Percentiles rank a stretch among this genome's conserved stretches.
Conservation (phyloP, 2,888 invertebrate genomes). For the Drosophila maculinotata region DNA sequence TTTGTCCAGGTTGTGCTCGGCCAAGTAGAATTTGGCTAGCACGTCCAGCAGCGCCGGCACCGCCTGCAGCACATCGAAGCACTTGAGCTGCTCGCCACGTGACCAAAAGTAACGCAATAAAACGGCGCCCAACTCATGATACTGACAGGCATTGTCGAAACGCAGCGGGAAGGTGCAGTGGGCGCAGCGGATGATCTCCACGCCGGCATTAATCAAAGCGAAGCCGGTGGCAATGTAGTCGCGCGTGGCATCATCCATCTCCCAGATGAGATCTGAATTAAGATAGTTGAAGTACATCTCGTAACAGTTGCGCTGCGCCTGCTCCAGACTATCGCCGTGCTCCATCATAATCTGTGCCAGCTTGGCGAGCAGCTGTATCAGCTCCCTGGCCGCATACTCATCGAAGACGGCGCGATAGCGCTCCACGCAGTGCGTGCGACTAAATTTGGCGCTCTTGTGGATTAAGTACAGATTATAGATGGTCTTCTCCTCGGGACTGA, state of each 20-base stretch:
- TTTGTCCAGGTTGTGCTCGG: conserved; percentile 83
- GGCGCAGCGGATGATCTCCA: conserved; percentile 81
- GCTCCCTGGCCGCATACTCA: conserved; percentile 82
- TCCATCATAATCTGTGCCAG: conserved; percentile 83
- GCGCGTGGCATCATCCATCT: conserved; percentile 84
- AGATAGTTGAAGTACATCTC: conserved; percentile 85
- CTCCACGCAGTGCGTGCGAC: conserved; percentile 83
- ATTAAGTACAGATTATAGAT: conserved; percentile 85
- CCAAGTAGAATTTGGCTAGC: conserved; percentile 83
- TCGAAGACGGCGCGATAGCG: conserved; percentile 84
- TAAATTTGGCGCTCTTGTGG: conserved; percentile 83
- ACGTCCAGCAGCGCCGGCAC: conserved; percentile 84
- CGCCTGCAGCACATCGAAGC: conserved; percentile 83
- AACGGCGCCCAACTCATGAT: conserved; percentile 83
- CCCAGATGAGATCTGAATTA: conserved; percentile 85
- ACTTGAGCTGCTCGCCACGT: conserved; percentile 83
- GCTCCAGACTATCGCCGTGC: conserved; percentile 81
- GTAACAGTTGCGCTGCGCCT: conserved; percentile 83
- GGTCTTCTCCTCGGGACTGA: conserved; percentile 84
- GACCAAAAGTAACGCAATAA: conserved; percentile 85
- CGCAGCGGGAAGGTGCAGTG: conserved; percentile 84
- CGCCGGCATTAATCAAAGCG: conserved; percentile 76
- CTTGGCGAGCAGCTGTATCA: conserved; percentile 82
- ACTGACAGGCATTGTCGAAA: conserved; percentile 83
- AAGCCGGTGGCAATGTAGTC: conserved; percentile 84